phyloP scores from a whole-genome alignment of 2,797 vertebrate species.

The Gephyroberyx darwinii region DNA sequence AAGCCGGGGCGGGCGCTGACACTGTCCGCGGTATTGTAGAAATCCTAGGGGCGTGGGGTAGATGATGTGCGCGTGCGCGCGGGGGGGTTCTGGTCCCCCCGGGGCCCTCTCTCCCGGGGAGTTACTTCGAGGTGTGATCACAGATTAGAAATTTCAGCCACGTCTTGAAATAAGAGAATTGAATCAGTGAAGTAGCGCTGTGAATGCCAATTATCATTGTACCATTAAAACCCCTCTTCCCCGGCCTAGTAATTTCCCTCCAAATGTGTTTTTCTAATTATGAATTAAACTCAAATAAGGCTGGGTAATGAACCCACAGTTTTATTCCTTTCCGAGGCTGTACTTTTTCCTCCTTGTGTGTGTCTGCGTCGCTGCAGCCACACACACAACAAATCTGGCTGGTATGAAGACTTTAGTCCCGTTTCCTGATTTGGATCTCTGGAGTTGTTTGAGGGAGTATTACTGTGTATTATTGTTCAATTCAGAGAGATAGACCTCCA shows the following conservation, averaged over 20 bases:
- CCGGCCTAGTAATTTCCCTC: conserved; percentile 70
- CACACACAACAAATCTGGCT: conserved; percentile 25
- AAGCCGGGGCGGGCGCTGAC: neutral
- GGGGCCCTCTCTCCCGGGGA: conserved; percentile 2
- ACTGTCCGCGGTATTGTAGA: conserved; percentile 21
- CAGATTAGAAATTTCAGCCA: conserved; percentile 55
- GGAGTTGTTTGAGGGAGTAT: conserved; percentile 31
- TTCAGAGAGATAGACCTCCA: conserved; percentile 37
- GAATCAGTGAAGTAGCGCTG: conserved; percentile 59
- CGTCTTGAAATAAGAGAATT: conserved; percentile 53
- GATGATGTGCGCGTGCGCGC: conserved; percentile 21
- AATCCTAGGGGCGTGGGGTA: conserved; percentile 6
- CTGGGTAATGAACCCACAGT: conserved; percentile 71
- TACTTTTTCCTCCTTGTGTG: conserved; percentile 53
- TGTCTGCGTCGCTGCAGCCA: conserved; percentile 17
- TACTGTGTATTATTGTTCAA: conserved; percentile 41
- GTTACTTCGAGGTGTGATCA: conserved; percentile 30
- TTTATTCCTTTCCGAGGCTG: conserved; percentile 58
- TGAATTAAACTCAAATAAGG: conserved; percentile 78
- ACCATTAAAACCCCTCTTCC: conserved; percentile 70
- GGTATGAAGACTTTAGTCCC: conserved; percentile 12
- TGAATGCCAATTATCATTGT: conserved; percentile 62
- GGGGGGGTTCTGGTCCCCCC: conserved; percentile 36
- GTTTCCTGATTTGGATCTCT: conserved; percentile 27
- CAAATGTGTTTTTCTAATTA: conserved; percentile 79